phyloP scores from a whole-genome alignment of 2,113 vertebrate genomes.

The Cebidichthys violaceus region DNA sequence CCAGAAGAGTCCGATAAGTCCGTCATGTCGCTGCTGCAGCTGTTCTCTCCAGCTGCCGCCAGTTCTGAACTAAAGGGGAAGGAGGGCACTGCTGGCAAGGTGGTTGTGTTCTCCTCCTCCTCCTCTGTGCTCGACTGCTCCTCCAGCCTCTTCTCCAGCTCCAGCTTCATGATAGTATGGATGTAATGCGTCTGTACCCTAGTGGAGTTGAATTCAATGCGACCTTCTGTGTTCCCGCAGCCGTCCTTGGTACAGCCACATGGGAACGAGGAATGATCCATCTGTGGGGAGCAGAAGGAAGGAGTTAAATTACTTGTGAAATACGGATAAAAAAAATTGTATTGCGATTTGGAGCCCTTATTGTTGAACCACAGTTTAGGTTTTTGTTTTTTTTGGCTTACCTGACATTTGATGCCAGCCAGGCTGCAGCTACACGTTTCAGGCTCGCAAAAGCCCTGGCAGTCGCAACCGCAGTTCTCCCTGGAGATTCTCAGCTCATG shows the following conservation, averaged over 20 bases:
- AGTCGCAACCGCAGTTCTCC: conserved; percentile 94
- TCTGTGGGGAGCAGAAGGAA: conserved; percentile 79
- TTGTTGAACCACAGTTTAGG: not conserved
- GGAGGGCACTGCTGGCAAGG: conserved; percentile 70
- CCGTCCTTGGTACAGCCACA: conserved; percentile 95
- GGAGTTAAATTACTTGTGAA: not conserved
- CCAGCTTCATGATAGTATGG: conserved; percentile 96
- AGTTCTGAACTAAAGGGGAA: conserved; percentile 87
- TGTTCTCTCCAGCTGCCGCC: conserved; percentile 86
- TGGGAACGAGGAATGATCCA: conserved; percentile 97
- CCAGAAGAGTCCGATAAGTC: conserved; percentile 89
- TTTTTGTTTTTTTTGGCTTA: conserved; percentile 62
- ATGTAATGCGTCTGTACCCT: conserved; percentile 96
- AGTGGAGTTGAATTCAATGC: conserved; percentile 95
- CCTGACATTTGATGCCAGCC: conserved; percentile 98
- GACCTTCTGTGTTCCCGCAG: conserved; percentile 92
- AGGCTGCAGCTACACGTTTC: conserved; percentile 95
- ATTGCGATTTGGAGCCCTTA: not conserved
- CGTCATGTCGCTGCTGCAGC: conserved; percentile 94
- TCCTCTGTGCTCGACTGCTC: conserved; percentile 80
- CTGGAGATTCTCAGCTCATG: conserved; percentile 91
- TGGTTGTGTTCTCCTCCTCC: conserved; percentile 62
- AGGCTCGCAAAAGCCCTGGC: conserved; percentile 93
- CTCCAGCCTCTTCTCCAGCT: conserved; percentile 89
- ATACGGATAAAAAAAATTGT: not conserved